Base-by-base conservation (phyloP, 2,888 invertebrate species). In the Sarcophaga subvicina region DNA sequence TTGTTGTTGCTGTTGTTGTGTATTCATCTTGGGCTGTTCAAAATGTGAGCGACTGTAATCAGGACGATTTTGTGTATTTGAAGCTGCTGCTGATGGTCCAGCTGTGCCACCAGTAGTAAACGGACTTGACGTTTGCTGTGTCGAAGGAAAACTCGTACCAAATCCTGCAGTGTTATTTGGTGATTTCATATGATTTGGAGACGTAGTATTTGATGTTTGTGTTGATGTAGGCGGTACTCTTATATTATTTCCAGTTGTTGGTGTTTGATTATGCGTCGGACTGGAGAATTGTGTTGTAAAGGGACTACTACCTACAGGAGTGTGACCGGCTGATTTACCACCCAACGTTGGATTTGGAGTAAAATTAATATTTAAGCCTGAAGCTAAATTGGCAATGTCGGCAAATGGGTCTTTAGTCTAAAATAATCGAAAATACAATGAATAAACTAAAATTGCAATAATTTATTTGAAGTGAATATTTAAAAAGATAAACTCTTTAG, bases 21-120 rank as follows among this genome's bases (percentile, higher is more conserved):
- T 89, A 0, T 85, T 63, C 22, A 90, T 17, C 87, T 91, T 91
- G 0, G 91, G 88, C 17, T 90, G 86, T 85, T 96, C 96, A 91
- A 97, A 97, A 92, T 97, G 96, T 3, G 95, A 94, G 88, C 97
- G 95, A 91, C 96, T 97, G 91, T 94, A 94, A 91, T 96, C 95
- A 1, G 95, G 93, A 17, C 91, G 90, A 59, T 81, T 73, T 76
- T 81, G 64, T n/a, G 88, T 49, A 49, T 59, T 54, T 54, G 54
- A 54, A 54, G 47, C 62, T 54, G 80, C 25, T 11, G 79, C 27
- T 27, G 72, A 14, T 62, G 86, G 72, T 11, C 82, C 87, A 66
- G 88, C 76, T n/a, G 88, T 70, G 47, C 80, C 60, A 10, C 83
- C 76, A 25, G 82, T 22, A 45, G 88, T 81, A n/a, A 88, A 88